A percentile compares a stretch with the other conserved stretches of the same genome.
phyloP scores from a whole-genome alignment of 2,113 vertebrate species.

The Haplotaxodon microlepis region DNA sequence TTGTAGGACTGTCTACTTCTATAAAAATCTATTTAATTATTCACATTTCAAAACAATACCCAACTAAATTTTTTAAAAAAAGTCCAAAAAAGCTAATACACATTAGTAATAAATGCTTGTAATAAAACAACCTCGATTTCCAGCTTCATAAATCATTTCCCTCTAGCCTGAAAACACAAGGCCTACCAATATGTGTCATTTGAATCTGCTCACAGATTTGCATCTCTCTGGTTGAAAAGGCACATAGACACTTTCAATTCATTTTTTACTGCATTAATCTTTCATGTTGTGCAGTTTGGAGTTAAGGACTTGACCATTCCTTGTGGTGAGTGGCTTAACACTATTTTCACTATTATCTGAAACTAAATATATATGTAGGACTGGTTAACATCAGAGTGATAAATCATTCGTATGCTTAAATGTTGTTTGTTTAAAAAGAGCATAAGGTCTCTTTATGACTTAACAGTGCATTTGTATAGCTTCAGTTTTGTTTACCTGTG shows the following conservation, averaged over 20 bases:
- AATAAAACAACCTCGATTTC: neutral
- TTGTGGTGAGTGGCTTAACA: neutral
- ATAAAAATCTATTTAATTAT: neutral
- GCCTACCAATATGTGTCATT: neutral
- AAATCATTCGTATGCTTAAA: rapidly evolving
- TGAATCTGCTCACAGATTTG: slow-evolving; percentile 25
- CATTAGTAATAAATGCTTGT: neutral
- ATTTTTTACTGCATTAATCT: neutral
- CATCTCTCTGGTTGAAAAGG: neutral
- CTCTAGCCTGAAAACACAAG: neutral
- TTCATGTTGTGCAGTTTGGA: neutral
- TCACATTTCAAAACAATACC: neutral
- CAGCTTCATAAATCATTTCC: neutral
- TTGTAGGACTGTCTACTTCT: neutral
- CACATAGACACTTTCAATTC: neutral
- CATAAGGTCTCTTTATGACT: neutral
- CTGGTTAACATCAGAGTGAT: neutral
- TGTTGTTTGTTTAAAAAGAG: neutral
- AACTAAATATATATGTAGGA: neutral
- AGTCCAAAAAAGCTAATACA: neutral
- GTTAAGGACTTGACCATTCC: neutral
- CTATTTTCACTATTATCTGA: neutral
- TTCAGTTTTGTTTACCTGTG: neutral
- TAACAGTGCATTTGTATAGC: neutral
- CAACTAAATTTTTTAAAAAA: rapidly evolving